Percentiles rank a stretch among this genome's conserved stretches.
Evolutionary conservation across 2,113 vertebrate genomes (phyloP).

Genomic region (Nannobrachium achirus): DNA sequence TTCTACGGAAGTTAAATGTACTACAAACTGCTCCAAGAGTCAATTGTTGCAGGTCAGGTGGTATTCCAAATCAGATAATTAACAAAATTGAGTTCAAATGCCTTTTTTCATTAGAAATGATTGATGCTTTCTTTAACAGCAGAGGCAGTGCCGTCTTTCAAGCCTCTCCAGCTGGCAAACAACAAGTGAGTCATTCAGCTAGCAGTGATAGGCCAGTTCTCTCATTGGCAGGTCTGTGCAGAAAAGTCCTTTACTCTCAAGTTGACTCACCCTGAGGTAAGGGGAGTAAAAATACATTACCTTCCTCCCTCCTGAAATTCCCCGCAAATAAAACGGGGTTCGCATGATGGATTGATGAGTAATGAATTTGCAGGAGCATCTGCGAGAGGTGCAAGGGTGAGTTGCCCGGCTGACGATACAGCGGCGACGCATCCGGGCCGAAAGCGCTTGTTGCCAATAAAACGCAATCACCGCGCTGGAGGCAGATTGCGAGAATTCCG

Average conservation of each 20-base stretch:
- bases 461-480: slow-evolving; percentile 49
- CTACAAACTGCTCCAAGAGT: too few species aligned
- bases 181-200: background rate
- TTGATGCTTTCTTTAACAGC: too few species aligned
- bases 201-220: background rate
- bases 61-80: too few species aligned
- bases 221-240: background rate
- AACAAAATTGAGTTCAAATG: too few species aligned
- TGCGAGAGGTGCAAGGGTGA: slow-evolving; percentile 46
- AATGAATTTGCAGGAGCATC: slow-evolving; percentile 58
- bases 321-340: slow-evolving; percentile 50
- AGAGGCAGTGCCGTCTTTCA: background rate
- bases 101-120: too few species aligned
- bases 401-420: slow-evolving; percentile 53
- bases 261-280: background rate
- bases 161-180: background rate
- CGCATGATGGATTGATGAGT: slow-evolving; percentile 64
- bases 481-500: slow-evolving; percentile 46
- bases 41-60: too few species aligned
- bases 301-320: slow-evolving; percentile 13
- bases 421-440: slow-evolving; percentile 44
- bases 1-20: too few species aligned
- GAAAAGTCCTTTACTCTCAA: background rate
- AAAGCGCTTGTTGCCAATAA: slow-evolving; percentile 54
- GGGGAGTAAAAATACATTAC: slow-evolving; percentile 15